Percentiles rank a stretch among this genome's conserved stretches.
Evolutionary conservation across 2,797 vertebrate genomes (phyloP).

Genomic region (Schizopygopsis pylzovi): DNA sequence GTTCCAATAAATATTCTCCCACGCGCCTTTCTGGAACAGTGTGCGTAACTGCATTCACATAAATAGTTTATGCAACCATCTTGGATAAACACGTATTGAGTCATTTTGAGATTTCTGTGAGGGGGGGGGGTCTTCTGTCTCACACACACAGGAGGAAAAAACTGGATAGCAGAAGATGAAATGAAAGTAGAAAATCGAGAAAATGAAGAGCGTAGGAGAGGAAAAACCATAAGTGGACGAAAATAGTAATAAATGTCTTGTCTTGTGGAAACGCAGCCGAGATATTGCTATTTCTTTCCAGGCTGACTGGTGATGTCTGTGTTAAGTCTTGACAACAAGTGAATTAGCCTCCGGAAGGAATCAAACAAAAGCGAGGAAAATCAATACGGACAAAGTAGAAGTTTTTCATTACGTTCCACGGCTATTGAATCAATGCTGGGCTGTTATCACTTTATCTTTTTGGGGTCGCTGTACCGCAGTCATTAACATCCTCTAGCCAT

Average conservation of each 20-base stretch:
- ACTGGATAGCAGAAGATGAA: conserved; percentile 26
- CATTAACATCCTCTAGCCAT: conserved; percentile 74
- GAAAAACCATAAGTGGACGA: not conserved
- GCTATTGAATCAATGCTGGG: conserved; percentile 71
- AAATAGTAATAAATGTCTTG: conserved; percentile 47
- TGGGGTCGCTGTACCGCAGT: conserved; percentile 64
- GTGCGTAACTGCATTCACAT: conserved; percentile 53
- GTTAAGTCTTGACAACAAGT: conserved; percentile 64
- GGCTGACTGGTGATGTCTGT: conserved; percentile 53
- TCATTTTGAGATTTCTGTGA: conserved; percentile 20
- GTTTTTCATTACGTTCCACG: conserved; percentile 63
- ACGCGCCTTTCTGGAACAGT: conserved; percentile 28
- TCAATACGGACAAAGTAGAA: conserved; percentile 74
- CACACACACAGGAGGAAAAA: conserved; percentile 4
- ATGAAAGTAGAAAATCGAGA: conserved; percentile 26
- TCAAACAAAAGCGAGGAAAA: conserved; percentile 67
- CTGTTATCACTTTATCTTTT: conserved; percentile 74
- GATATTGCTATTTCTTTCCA: conserved; percentile 54
- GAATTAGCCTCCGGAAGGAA: conserved; percentile 65
- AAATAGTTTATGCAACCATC: conserved; percentile 57
- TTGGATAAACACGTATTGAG: conserved; percentile 40
- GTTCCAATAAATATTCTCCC: conserved; percentile 58
- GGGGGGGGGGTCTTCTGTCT: conserved; percentile 12
- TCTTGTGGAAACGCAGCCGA: conserved; percentile 15
- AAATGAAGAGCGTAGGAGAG: not conserved